Evolutionary conservation across 1,140 invertebrate genomes (phyloP).

Genomic region (Melanaphis sacchari): DNA sequence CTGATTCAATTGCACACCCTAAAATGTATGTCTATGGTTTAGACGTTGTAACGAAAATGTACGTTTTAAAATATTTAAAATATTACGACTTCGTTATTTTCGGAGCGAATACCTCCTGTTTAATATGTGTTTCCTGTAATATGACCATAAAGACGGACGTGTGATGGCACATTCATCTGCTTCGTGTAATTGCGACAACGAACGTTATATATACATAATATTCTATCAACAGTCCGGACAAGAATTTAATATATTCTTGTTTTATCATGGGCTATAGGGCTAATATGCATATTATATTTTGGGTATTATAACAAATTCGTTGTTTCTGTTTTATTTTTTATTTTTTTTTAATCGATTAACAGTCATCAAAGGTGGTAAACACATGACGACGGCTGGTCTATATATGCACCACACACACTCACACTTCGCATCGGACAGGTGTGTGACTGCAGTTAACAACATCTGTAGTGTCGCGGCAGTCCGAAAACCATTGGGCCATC

Average conservation of each 20-base stretch:
- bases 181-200: background rate
- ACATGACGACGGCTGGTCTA: constrained; percentile 31
- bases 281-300: constrained; percentile 1
- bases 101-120: background rate
- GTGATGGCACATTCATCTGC: background rate
- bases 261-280: background rate
- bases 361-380: constrained; percentile 22
- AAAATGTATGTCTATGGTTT: background rate
- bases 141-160: background rate
- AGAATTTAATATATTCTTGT: background rate
- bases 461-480: constrained; percentile 24
- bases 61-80: background rate
- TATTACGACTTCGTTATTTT: background rate
- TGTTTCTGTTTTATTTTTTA: background rate
- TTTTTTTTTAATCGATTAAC: background rate
- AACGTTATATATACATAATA: background rate
- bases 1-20: background rate
- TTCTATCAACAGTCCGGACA: background rate
- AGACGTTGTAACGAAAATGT: background rate
- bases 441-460: constrained; percentile 30
- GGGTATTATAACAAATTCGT: background rate
- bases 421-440: background rate
- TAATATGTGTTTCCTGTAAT: background rate
- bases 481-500: constrained; percentile 29
- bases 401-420: background rate